A percentile compares a stretch with the other conserved stretches of the same genome.
phyloP scores from a whole-genome alignment of 2,113 vertebrate species.

The Uria lomvia region DNA sequence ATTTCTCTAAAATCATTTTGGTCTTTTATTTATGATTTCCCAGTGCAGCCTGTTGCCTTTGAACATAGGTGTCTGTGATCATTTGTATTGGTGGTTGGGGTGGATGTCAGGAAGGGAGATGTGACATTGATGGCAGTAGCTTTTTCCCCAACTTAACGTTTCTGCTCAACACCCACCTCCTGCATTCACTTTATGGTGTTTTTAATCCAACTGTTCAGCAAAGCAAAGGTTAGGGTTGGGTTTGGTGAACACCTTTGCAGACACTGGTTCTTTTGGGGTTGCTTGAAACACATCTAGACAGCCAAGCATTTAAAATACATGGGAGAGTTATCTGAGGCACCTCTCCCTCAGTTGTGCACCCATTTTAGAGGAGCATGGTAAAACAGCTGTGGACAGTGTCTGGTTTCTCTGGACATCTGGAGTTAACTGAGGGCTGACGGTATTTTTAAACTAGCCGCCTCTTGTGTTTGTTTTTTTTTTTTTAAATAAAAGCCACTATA shows the following conservation, averaged over 20 bases:
- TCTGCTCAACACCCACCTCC: neutral
- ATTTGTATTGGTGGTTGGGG: neutral
- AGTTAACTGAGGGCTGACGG: neutral
- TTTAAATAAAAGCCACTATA: neutral
- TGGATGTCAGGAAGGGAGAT: neutral
- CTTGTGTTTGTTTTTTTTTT: neutral
- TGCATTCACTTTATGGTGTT: neutral
- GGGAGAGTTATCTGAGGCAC: neutral
- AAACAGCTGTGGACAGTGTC: neutral
- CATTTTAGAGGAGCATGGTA: neutral
- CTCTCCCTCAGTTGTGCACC: neutral
- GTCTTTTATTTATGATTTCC: conserved; percentile 1
- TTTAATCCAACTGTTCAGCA: neutral
- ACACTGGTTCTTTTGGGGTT: neutral
- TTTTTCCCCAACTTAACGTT: neutral
- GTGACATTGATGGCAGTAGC: neutral
- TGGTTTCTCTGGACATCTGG: neutral
- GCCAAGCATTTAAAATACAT: neutral
- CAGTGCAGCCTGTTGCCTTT: neutral
- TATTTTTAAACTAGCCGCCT: neutral
- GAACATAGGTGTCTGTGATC: neutral
- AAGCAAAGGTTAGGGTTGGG: neutral
- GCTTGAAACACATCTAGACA: neutral
- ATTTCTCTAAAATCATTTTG: neutral
- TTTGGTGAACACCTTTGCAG: neutral